Percentiles rank a stretch among this genome's conserved stretches.
These are phyloP conservation scores for Andrena chrysosceles DNA, from an alignment of 2,888 invertebrate genomes.

Conservation along the genomic window DNA sequence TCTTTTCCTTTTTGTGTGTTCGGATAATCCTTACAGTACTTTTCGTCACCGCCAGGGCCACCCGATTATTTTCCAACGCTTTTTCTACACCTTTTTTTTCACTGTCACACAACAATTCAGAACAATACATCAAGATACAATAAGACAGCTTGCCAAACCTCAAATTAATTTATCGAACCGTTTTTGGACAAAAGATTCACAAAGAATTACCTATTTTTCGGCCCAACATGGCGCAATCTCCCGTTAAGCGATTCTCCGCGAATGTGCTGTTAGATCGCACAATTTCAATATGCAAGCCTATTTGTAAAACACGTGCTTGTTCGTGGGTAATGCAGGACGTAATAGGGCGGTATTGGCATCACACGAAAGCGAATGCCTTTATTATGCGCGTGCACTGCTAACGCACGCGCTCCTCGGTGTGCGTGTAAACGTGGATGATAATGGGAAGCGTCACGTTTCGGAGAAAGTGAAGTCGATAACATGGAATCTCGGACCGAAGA, in stretches of 20 bases:
- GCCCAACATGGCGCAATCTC: no score
- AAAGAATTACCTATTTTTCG: no score
- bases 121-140: no score
- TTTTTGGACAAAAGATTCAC: no score
- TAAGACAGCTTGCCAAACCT: no score
- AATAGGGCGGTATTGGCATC: constrained; percentile 30
- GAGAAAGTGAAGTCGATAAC: constrained; percentile 40
- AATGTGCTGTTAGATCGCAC: constrained; percentile 4
- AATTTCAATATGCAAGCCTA: constrained; percentile 35
- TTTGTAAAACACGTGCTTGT: constrained; percentile 16
- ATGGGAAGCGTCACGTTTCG: constrained; percentile 51
- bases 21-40: no score
- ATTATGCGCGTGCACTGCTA: constrained; percentile 30
- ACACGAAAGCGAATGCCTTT: constrained; percentile 30
- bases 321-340: constrained; percentile 35
- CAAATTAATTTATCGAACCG: no score
- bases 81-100: no score
- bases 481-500: neutral
- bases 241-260: neutral
- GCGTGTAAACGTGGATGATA: constrained; percentile 54
- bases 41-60: no score
- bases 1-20: no score
- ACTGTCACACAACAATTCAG: no score
- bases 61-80: no score
- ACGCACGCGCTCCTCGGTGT: constrained; percentile 51